phyloP scores from a whole-genome alignment of 2,797 vertebrate genomes.

The Urophycis tenuis region DNA sequence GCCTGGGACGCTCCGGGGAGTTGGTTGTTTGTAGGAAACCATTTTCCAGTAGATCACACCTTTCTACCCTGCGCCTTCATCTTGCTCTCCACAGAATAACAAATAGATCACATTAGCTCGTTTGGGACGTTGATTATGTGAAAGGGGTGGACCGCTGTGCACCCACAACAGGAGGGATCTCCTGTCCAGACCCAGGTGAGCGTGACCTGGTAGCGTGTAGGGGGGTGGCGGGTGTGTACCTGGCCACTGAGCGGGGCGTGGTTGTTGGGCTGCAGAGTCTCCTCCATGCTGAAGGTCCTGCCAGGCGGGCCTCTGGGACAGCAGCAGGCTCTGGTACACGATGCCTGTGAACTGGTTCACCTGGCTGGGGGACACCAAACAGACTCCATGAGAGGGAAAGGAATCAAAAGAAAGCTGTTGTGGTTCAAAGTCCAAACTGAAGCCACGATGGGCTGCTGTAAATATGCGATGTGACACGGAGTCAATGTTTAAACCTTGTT shows the following conservation, averaged over 20 bases:
- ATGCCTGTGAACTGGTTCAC: conserved; percentile 92
- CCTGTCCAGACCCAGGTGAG: background rate
- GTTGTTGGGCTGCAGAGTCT: conserved; percentile 88
- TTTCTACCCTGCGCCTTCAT: background rate
- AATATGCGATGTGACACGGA: conserved; percentile 33
- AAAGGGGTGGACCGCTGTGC: background rate
- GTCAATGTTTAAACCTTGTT: conserved; percentile 27
- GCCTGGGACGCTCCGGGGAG: background rate
- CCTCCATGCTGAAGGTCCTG: conserved; percentile 79
- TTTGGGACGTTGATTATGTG: background rate
- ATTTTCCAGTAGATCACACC: background rate
- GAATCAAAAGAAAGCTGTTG: conserved; percentile 23
- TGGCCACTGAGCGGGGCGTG: conserved; percentile 92
- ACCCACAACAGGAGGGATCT: background rate
- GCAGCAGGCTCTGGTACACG: conserved; percentile 87
- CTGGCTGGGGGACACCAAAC: conserved; percentile 68
- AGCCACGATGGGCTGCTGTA: conserved; percentile 18
- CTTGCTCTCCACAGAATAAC: background rate
- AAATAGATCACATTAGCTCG: background rate
- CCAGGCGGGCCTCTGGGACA: conserved; percentile 76
- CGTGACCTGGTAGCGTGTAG: background rate
- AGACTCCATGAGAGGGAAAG: background rate
- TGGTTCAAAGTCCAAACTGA: conserved; percentile 10
- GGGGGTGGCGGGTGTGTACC: conserved; percentile 69
- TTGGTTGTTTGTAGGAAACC: background rate